Base-by-base conservation (phyloP, 1,140 invertebrate genomes). In the Drosophila arizonae region DNA sequence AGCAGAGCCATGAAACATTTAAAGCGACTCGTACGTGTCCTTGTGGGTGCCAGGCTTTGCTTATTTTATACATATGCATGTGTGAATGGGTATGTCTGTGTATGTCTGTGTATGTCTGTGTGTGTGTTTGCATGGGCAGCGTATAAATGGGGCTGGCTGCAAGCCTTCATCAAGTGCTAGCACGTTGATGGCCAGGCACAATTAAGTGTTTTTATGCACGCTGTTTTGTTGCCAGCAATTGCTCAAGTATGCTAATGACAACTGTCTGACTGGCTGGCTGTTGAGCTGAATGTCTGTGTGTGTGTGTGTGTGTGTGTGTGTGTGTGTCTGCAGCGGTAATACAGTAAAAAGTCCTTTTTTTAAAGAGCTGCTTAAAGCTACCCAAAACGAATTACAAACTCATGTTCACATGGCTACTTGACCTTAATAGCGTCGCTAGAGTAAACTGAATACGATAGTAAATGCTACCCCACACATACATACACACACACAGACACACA, bases 201-300 rank as follows among this genome's bases (percentile, higher is more conserved):
- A 85, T 85, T 85, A 85, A 85, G 81, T 85, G 77, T 74, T 86
- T 85, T 85, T 85, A 85, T 85, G 81, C 76, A 81, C 77, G 74
- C 81, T 77, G 81, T 73, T 56, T 68, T 73, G 65, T 73, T 62
- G 56, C 57, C 57, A 56, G 64, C 57, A 85, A 79, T 81, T 86
- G 70, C 81, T 86, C 81, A 81, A 86, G 77, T 81, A 85, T 85
- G 81, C 81, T 85, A 85, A 85, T 85, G 81, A 69, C 73, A 58
- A 45, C 36, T 55, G 46, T 41, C 52, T 56, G 15, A 15, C 17
- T 10, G 24, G 13, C n/a, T n/a, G 13, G 24, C 33, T 65, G 33
- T 6, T 6, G 8, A 33, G 1, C 33, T 0, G 8, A 33, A 33
- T 33, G 33, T 33, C 33, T 33, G 1, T 6, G 33, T 30, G 24